Conservation (phyloP, 2,113 vertebrate species). For the Oreochromis aureus region DNA sequence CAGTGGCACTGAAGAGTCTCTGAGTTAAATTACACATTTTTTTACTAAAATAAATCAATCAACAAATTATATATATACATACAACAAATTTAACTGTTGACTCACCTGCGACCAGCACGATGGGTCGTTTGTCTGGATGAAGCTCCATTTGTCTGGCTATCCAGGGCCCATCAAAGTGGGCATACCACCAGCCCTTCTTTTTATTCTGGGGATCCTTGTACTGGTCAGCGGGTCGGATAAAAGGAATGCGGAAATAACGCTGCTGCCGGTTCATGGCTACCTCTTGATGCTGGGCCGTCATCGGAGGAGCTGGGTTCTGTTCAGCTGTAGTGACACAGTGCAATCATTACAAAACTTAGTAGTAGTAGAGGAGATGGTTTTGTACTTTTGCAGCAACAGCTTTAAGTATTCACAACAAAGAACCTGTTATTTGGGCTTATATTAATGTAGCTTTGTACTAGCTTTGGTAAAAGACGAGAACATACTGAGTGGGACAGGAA, state of each 20-base stretch:
- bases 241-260: conserved; percentile 96
- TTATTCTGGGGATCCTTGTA: conserved; percentile 98
- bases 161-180: conserved; percentile 95
- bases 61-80: background rate
- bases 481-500: background rate
- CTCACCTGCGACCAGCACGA: conserved; percentile 92
- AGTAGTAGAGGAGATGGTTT: background rate
- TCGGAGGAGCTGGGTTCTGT: conserved; percentile 81
- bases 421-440: background rate
- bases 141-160: conserved; percentile 96
- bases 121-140: conserved; percentile 95
- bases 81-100: background rate
- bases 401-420: background rate
- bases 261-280: conserved; percentile 87
- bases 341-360: background rate
- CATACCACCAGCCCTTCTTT: conserved; percentile 99
- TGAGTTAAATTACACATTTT: background rate
- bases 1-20: background rate
- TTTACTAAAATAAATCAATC: background rate
- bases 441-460: background rate
- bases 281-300: conserved; percentile 81
- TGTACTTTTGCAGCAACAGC: background rate
- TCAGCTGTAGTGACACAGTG: conserved; percentile 71
- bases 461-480: background rate
- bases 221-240: conserved; percentile 93